Evolutionary conservation across 2,797 vertebrate species (phyloP).

Genomic region (Diceros bicornis): DNA sequence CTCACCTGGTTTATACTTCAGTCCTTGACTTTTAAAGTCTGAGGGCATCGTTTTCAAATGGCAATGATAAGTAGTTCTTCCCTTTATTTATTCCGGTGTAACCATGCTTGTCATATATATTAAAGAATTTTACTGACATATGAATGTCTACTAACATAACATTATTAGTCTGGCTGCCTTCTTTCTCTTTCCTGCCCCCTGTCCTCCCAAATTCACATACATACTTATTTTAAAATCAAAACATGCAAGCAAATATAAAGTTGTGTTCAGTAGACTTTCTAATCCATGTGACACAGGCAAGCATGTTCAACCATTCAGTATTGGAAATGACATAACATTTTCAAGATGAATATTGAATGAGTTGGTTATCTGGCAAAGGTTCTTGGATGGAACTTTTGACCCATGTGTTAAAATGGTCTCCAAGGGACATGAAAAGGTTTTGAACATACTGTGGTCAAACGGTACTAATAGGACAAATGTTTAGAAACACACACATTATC

Average conservation of each 20-base stretch:
- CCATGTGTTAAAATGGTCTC: constrained; percentile 60
- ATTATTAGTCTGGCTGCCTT: not conserved
- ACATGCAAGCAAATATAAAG: not conserved
- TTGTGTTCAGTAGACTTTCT: constrained; percentile 50
- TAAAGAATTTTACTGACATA: not conserved
- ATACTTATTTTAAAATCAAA: constrained; percentile 63
- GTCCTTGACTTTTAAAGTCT: not conserved
- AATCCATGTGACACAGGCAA: not conserved
- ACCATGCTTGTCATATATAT: not conserved
- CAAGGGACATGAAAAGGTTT: constrained; percentile 45
- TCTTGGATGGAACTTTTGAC: constrained; percentile 65
- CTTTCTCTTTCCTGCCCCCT: not conserved
- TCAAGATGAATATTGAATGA: constrained; percentile 35
- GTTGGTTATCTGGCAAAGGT: constrained; percentile 13
- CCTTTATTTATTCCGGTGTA: not conserved
- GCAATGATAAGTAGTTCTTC: not conserved
- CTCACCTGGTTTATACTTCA: not conserved
- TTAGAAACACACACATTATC: constrained; percentile 59
- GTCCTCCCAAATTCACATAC: not conserved
- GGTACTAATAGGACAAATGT: constrained; percentile 54
- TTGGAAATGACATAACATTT: constrained; percentile 17
- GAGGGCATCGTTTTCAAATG: not conserved
- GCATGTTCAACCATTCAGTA: constrained; percentile 38
- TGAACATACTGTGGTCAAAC: constrained; percentile 65
- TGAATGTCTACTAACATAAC: not conserved